Evolutionary conservation across 2,888 invertebrate species (phyloP).

Genomic region (Exephanes ischioxanthus): DNA sequence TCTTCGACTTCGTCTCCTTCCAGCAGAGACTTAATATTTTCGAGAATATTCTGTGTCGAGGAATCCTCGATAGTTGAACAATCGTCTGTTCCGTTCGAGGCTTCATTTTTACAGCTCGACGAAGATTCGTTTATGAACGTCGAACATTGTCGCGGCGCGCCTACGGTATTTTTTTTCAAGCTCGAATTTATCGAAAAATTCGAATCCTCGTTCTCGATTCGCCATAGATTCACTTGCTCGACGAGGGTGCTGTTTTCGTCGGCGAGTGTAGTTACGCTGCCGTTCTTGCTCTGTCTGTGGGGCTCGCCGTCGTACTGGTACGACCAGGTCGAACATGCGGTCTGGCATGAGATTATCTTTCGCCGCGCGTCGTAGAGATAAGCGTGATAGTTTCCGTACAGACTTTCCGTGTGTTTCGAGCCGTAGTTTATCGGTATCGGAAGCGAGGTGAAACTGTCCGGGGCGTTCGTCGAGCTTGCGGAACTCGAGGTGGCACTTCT

Average conservation of each 20-base stretch:
- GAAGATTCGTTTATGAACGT: slow-evolving; percentile 15
- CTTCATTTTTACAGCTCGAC: neutral
- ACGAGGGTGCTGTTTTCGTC: slow-evolving; percentile 75
- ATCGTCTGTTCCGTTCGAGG: slow-evolving; percentile 41
- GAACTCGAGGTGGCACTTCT: slow-evolving; percentile 58
- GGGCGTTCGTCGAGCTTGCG: slow-evolving; percentile 21
- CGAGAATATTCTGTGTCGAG: slow-evolving; percentile 75
- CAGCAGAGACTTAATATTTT: slow-evolving; percentile 78
- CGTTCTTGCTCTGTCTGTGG: slow-evolving; percentile 84
- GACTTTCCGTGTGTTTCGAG: slow-evolving; percentile 85
- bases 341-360: slow-evolving; percentile 90
- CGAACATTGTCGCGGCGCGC: slow-evolving; percentile 17
- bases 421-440: slow-evolving; percentile 76
- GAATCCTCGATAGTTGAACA: slow-evolving; percentile 59
- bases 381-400: slow-evolving; percentile 93
- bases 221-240: slow-evolving; percentile 70
- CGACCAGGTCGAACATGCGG: slow-evolving; percentile 92
- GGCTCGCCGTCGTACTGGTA: slow-evolving; percentile 91
- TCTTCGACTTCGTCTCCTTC: slow-evolving; percentile 74
- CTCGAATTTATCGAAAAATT: slow-evolving; percentile 20
- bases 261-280: slow-evolving; percentile 71
- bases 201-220: slow-evolving; percentile 68
- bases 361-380: slow-evolving; percentile 94
- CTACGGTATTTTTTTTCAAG: slow-evolving; percentile 3
- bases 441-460: slow-evolving; percentile 74